A percentile compares a stretch with the other conserved stretches of the same genome.
These are phyloP conservation scores for Drosophila simulans DNA, from an alignment of 1,140 invertebrate genomes.

Conservation along the genomic window DNA sequence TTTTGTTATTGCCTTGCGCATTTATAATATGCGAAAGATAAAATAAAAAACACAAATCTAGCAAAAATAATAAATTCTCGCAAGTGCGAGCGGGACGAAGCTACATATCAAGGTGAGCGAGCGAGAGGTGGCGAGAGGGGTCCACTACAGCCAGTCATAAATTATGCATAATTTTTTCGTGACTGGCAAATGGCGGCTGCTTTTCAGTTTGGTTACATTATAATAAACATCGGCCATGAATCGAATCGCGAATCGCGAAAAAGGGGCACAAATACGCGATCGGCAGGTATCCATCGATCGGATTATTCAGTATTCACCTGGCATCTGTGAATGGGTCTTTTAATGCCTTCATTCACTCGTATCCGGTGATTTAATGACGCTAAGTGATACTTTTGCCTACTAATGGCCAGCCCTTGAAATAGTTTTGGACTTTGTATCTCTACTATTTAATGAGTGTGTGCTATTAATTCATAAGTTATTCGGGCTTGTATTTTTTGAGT, in stretches of 20 bases:
- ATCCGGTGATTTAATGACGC: slow-evolving; percentile 17
- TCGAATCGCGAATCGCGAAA: not conserved
- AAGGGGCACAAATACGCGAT: slow-evolving; percentile 7
- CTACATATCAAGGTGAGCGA: slow-evolving; percentile 26
- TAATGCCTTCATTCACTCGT: slow-evolving; percentile 24
- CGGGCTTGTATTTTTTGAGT: not conserved
- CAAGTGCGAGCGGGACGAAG: slow-evolving; percentile 28
- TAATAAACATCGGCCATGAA: slow-evolving; percentile 61
- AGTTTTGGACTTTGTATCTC: not conserved
- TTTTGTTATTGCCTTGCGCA: slow-evolving; percentile 63
- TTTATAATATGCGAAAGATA: slow-evolving; percentile 66
- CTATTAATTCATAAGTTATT: not conserved
- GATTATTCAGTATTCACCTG: slow-evolving; percentile 29
- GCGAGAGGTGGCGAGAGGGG: slow-evolving; percentile 15
- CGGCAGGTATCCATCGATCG: slow-evolving; percentile 17
- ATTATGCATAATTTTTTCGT: slow-evolving; percentile 76
- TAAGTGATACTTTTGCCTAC: slow-evolving; percentile 35
- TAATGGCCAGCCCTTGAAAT: slow-evolving; percentile 27
- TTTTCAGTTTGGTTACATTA: slow-evolving; percentile 56
- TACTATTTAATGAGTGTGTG: not conserved
- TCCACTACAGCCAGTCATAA: slow-evolving; percentile 71
- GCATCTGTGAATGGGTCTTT: slow-evolving; percentile 23
- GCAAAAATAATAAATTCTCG: slow-evolving; percentile 32
- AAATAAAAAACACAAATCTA: slow-evolving; percentile 67
- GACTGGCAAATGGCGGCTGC: slow-evolving; percentile 74